phyloP scores from a whole-genome alignment of 2,797 vertebrate species.

The Sebastes steindachneri region DNA sequence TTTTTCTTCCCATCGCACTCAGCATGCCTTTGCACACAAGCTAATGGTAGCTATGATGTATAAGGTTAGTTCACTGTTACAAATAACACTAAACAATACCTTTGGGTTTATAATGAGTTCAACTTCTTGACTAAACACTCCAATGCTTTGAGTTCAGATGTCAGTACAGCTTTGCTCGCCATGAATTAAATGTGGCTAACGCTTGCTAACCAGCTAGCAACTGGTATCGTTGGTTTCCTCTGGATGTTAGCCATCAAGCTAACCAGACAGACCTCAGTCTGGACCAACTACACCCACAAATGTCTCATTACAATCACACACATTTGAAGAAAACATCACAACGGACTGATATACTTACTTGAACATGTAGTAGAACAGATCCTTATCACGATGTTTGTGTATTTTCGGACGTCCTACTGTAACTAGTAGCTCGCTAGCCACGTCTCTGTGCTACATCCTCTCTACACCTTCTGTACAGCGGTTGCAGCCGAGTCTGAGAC shows the following conservation, averaged over 20 bases:
- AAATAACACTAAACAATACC: too few relatives aligned
- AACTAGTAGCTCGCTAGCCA: conserved; percentile 66
- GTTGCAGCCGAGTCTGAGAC: neutral
- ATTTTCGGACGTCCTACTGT: conserved; percentile 49
- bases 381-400: conserved; percentile 12
- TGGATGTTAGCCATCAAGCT: conserved; percentile 62
- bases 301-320: neutral
- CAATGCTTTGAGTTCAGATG: too few relatives aligned
- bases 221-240: conserved; percentile 40
- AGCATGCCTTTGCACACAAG: conserved; percentile 31
- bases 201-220: conserved; percentile 25
- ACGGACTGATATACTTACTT: conserved; percentile 50
- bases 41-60: conserved; percentile 25
- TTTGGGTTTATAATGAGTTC: neutral
- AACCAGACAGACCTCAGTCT: conserved; percentile 53
- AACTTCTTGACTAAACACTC: neutral
- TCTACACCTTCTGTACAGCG: conserved; percentile 35
- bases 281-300: neutral
- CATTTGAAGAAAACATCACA: neutral
- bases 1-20: conserved; percentile 27
- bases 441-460: conserved; percentile 73
- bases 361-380: conserved; percentile 18
- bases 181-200: conserved; percentile 28
- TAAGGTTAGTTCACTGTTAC: neutral
- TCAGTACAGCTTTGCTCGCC: neutral